Conservation (phyloP, 2,888 invertebrate species). For the Mythimna ferrago region DNA sequence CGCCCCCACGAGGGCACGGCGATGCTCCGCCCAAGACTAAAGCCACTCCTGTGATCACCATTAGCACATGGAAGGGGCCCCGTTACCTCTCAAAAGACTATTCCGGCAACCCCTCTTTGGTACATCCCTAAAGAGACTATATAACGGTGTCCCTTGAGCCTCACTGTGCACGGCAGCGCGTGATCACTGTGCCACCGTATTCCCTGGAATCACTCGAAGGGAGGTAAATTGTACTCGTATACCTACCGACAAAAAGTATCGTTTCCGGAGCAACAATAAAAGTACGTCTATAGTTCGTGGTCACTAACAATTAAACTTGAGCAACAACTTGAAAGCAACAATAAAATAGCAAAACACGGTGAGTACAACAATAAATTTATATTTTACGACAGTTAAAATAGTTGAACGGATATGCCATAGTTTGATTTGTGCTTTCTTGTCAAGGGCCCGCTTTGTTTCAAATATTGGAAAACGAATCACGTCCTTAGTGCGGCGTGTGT, state of each 20-base stretch:
- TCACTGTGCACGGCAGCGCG: too few relatives aligned
- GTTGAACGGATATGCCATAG: constrained; percentile 74
- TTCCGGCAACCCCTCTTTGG: too few relatives aligned
- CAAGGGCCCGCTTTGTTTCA: constrained; percentile 84
- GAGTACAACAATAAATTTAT: constrained; percentile 68
- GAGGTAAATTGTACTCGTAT: not conserved
- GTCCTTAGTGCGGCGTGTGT: constrained; percentile 79
- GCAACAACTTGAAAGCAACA: constrained; percentile 70
- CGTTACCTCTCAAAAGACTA: too few relatives aligned
- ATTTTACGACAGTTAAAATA: constrained; percentile 75
- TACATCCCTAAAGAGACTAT: too few relatives aligned
- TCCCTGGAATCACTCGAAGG: too few relatives aligned
- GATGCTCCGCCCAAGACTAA: too few relatives aligned
- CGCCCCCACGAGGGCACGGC: too few relatives aligned
- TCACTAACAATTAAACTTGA: constrained; percentile 71
- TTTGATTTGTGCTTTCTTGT: constrained; percentile 87
- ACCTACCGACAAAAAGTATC: constrained; percentile 18
- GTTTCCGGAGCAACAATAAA: constrained; percentile 39
- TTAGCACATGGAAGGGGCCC: too few relatives aligned
- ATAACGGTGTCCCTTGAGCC: too few relatives aligned
- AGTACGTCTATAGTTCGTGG: constrained; percentile 63
- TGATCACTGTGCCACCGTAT: too few relatives aligned
- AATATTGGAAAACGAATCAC: constrained; percentile 84
- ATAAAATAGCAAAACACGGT: constrained; percentile 72
- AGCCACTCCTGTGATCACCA: too few relatives aligned